Evolutionary conservation across 2,888 invertebrate genomes (phyloP).

Genomic region (Nephrotoma guestfalica): DNA sequence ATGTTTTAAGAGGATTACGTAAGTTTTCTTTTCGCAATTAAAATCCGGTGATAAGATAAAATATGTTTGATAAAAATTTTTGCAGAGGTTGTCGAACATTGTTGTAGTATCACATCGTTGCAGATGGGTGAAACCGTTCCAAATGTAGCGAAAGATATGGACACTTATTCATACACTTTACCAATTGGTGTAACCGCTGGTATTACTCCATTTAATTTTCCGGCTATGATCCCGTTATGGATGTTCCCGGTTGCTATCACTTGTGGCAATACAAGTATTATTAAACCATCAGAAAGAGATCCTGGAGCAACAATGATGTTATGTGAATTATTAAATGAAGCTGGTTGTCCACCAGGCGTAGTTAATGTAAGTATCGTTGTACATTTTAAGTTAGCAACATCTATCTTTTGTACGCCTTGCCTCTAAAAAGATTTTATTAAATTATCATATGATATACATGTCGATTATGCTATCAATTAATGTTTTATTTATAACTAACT

Average conservation of each 20-base stretch:
- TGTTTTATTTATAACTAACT: background rate
- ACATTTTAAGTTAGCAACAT: background rate
- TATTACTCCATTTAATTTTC: slow-evolving; percentile 98
- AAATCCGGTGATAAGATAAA: background rate
- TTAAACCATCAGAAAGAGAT: slow-evolving; percentile 96
- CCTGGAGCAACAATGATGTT: slow-evolving; percentile 94
- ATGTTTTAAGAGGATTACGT: slow-evolving; percentile 94
- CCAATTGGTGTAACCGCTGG: slow-evolving; percentile 83
- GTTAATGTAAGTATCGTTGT: slow-evolving; percentile 53
- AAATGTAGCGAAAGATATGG: slow-evolving; percentile 82
- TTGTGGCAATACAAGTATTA: slow-evolving; percentile 87
- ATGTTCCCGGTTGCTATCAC: slow-evolving; percentile 74
- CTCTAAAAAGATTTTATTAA: background rate
- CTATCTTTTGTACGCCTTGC: background rate
- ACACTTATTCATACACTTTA: slow-evolving; percentile 78
- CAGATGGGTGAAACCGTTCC: slow-evolving; percentile 86
- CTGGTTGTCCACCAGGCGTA: slow-evolving; percentile 91
- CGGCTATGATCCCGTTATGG: slow-evolving; percentile 99
- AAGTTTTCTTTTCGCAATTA: slow-evolving; percentile 33
- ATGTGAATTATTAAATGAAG: slow-evolving; percentile 82
- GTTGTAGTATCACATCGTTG: slow-evolving; percentile 82
- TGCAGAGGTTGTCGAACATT: slow-evolving; percentile 91
- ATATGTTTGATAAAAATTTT: background rate
- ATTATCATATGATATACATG: background rate
- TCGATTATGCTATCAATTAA: background rate